Evolutionary conservation across 2,888 invertebrate genomes (phyloP), one percentile per base, ranked within the genome.

Genomic region (Kuschelorhynchus macadamiae): DNA sequence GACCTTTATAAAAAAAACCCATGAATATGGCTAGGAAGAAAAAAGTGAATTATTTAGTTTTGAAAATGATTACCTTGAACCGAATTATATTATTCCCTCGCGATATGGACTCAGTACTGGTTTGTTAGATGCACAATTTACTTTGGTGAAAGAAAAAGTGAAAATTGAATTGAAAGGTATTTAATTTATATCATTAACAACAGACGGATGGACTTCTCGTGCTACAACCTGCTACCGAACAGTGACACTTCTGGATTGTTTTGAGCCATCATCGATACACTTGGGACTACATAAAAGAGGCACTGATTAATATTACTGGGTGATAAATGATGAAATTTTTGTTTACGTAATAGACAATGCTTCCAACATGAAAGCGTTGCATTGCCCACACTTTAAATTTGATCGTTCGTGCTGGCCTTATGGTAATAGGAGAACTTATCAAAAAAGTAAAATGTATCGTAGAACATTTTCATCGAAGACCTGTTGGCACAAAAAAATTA

Each of bases 381-480:
- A 55, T 50, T 65, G 67, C 64, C 20, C 59, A 63, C 62, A 67
- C 63, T 20, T 36, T 70, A 20, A 67, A 70, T 55, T 33, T 67
- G n/a, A 44, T 61, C 16, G 70, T 70, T 16, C 55, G 49, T 21
- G 25, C 53, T 36, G 53, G 59, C 4, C 25, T 70, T 33, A 49
- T 47, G 25, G 32, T 9, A 12, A 42, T 61, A 11, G 9, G 39
- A 47, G 39, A 12, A 14, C 16, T 50, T 16, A 30, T 52, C 9
- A 32, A 60, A 30, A 70, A 60, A 52, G 42, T 66, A 12, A 59
- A 59, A 60, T 18, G 32, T 20, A 66, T 66, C 36, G 66, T 66
- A 7, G 50, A 41, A 42, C 32, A 59, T 52, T 60, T 66, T 52
- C 57, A 59, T 18, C 32, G 36, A 33, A 52, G 52, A 11, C 36